Evolutionary conservation across 2,797 vertebrate genomes (phyloP).

Genomic region (Ceryle rudis): DNA sequence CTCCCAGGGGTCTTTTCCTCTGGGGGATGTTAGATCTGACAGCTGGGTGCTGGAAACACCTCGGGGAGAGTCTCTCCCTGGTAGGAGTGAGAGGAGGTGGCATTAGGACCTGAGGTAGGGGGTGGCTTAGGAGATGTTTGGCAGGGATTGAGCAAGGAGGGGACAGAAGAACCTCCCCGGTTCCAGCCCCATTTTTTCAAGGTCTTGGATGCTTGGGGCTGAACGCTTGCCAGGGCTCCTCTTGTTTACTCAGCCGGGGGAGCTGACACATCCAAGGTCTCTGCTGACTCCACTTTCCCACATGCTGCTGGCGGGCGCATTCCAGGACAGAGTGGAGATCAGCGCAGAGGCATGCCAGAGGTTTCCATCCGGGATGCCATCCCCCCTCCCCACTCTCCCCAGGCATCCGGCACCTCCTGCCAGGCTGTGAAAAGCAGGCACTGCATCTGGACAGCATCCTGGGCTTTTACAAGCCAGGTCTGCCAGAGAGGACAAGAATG

Average conservation of each 20-base stretch:
- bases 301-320: conserved; percentile 69
- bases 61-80: neutral
- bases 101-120: neutral
- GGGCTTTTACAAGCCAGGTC: neutral
- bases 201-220: conserved; percentile 49
- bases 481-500: neutral
- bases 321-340: conserved; percentile 67
- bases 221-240: conserved; percentile 64
- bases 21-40: neutral
- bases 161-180: neutral
- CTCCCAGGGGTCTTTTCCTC: neutral
- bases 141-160: neutral
- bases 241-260: conserved; percentile 78
- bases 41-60: neutral
- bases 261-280: conserved; percentile 78
- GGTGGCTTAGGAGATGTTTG: neutral
- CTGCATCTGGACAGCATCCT: neutral
- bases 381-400: neutral
- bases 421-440: neutral
- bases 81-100: neutral
- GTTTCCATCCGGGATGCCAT: conserved; percentile 49
- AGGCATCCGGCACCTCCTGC: conserved; percentile 14
- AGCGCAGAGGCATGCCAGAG: conserved; percentile 51
- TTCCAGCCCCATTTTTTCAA: conserved; percentile 27
- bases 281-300: conserved; percentile 76